These are phyloP conservation scores for Omphaloscelis lunosa DNA, from an alignment of 2,888 invertebrate species.

Conservation along the genomic window DNA sequence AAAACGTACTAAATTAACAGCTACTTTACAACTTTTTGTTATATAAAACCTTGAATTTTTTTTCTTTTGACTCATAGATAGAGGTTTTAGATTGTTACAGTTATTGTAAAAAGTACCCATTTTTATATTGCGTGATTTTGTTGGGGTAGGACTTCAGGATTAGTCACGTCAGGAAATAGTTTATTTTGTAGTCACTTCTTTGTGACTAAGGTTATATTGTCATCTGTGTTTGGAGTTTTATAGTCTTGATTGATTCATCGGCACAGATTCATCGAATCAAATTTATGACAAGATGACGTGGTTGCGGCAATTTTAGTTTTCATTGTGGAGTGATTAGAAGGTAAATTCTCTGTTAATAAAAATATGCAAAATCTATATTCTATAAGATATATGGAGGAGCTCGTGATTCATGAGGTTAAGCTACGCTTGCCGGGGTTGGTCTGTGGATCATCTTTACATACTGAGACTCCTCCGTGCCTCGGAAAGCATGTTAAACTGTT, in stretches of 20 bases:
- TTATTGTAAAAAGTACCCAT: slow-evolving; percentile 15
- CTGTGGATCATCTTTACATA: no score
- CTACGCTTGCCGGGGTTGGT: no score
- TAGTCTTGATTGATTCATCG: slow-evolving; percentile 56
- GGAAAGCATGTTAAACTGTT: no score
- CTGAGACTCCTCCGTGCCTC: no score
- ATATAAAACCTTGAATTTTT: slow-evolving; percentile 38
- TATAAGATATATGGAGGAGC: no score
- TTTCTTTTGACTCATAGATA: slow-evolving; percentile 39
- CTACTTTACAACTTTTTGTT: slow-evolving; percentile 17
- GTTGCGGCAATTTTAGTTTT: not conserved
- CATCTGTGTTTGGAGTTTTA: slow-evolving; percentile 29
- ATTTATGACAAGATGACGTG: slow-evolving; percentile 6
- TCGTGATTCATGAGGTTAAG: no score
- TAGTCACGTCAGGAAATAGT: slow-evolving; percentile 58
- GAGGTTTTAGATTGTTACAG: slow-evolving; percentile 33
- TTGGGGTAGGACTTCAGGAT: slow-evolving; percentile 48
- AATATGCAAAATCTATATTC: not conserved
- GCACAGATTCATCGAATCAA: slow-evolving; percentile 22
- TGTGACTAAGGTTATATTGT: slow-evolving; percentile 50
- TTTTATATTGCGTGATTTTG: slow-evolving; percentile 41
- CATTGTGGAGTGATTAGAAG: not conserved
- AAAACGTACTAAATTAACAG: slow-evolving; percentile 15
- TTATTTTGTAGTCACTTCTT: slow-evolving; percentile 42
- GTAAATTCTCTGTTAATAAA: not conserved